These are phyloP conservation scores for Adoxophyes honmai DNA, from an alignment of 1,140 invertebrate species.

Conservation along the genomic window DNA sequence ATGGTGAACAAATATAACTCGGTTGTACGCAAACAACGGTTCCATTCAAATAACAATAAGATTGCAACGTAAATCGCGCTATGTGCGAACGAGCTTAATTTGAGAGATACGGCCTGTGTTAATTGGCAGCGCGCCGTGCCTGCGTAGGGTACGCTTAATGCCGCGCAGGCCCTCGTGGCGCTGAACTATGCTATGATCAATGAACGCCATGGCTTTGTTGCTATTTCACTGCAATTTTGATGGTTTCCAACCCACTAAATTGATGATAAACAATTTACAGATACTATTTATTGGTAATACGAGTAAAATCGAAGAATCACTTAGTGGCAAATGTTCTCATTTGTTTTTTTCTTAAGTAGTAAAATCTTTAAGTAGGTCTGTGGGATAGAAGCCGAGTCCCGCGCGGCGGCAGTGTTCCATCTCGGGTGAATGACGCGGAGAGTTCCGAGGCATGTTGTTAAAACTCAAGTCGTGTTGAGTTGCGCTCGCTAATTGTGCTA, in stretches of 20 bases:
- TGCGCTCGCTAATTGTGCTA: conserved; percentile 72
- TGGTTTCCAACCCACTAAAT: too few species aligned
- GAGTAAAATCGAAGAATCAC: too few species aligned
- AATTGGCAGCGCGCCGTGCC: conserved; percentile 5
- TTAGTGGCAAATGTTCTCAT: too few species aligned
- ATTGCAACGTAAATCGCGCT: not conserved
- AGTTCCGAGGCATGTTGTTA: conserved; percentile 63
- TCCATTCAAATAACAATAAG: conserved; percentile 2
- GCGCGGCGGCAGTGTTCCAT: conserved; percentile 30
- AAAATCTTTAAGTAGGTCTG: conserved; percentile 33
- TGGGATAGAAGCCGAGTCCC: conserved; percentile 33
- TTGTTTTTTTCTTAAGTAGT: not conserved
- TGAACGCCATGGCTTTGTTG: conserved; percentile 1
- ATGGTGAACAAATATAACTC: not conserved
- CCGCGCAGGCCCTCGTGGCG: not conserved
- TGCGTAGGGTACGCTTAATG: not conserved
- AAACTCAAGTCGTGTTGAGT: conserved; percentile 71
- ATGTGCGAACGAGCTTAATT: conserved; percentile 2
- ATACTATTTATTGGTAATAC: too few species aligned
- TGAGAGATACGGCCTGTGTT: conserved; percentile 14
- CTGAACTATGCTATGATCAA: not conserved
- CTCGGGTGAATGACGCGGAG: conserved; percentile 66
- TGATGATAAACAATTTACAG: too few species aligned
- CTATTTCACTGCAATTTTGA: not conserved
- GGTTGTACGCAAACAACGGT: not conserved